Conservation (phyloP, 2,797 vertebrate genomes). For the Anniella stebbinsi region DNA sequence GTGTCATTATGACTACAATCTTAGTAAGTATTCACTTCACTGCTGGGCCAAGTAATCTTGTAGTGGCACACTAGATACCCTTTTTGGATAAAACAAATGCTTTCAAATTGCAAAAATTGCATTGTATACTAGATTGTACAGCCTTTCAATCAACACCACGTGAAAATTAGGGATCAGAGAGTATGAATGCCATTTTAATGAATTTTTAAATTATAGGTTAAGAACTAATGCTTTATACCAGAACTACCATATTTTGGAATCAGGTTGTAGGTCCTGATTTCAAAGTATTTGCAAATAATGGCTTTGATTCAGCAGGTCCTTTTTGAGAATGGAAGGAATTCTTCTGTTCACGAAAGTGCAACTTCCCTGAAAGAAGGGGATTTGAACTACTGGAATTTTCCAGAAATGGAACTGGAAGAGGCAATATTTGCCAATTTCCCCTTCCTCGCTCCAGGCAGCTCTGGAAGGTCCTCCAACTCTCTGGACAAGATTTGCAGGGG, state of each 20-base stretch:
- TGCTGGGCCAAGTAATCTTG: constrained; percentile 44
- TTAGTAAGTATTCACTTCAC: neutral
- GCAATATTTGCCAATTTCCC: too few relatives aligned
- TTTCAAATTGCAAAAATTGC: neutral
- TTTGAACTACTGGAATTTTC: neutral
- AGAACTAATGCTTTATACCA: neutral
- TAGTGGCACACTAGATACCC: constrained; percentile 6
- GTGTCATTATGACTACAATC: constrained; percentile 9
- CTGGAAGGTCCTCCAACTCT: neutral
- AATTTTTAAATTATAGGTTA: neutral
- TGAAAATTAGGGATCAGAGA: neutral
- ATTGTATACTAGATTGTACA: neutral
- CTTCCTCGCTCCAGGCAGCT: neutral
- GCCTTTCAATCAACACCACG: neutral
- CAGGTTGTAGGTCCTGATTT: neutral
- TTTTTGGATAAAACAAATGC: constrained; percentile 7
- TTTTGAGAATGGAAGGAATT: neutral
- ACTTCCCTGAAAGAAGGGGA: neutral
- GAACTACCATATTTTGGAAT: neutral
- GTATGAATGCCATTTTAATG: neutral
- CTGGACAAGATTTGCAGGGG: neutral
- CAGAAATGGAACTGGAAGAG: neutral
- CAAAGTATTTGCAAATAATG: neutral
- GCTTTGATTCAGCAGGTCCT: neutral
- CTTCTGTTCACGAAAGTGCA: neutral